A percentile compares a stretch with the other conserved stretches of the same genome.
Evolutionary conservation across 2,113 vertebrate species (phyloP).

Genomic region (Lasiurus cinereus): DNA sequence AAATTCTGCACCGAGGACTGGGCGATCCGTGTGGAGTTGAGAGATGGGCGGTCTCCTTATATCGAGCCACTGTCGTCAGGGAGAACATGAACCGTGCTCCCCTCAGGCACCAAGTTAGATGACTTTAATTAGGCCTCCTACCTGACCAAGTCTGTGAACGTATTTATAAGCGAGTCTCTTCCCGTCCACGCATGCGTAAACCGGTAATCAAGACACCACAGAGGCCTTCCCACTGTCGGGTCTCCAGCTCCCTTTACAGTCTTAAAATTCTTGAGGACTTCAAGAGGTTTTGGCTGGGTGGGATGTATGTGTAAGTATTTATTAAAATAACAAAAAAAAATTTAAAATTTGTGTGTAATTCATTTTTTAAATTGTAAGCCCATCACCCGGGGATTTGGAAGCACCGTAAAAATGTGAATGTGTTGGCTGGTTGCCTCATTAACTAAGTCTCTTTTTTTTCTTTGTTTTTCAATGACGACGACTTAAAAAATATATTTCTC

Average conservation of each 20-base stretch:
- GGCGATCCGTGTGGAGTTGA: background rate
- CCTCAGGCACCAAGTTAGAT: background rate
- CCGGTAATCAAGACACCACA: background rate
- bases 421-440: background rate
- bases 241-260: background rate
- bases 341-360: background rate
- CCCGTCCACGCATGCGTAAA: background rate
- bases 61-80: background rate
- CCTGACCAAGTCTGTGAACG: background rate
- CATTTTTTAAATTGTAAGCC: background rate
- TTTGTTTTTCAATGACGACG: background rate
- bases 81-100: background rate
- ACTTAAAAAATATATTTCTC: background rate
- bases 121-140: background rate
- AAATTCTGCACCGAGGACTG: conserved; percentile 26
- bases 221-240: background rate
- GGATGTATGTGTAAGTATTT: background rate
- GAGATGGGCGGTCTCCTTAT: background rate
- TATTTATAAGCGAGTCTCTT: conserved; percentile 3
- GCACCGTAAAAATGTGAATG: background rate
- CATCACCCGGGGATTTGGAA: background rate
- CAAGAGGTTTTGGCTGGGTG: background rate
- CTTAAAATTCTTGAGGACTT: background rate
- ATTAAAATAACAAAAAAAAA: background rate
- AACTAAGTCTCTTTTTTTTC: background rate